A percentile compares a stretch with the other conserved stretches of the same genome.
These are phyloP conservation scores for Cataglyphis livida DNA, from an alignment of 2,888 invertebrate genomes.

Conservation along the genomic window DNA sequence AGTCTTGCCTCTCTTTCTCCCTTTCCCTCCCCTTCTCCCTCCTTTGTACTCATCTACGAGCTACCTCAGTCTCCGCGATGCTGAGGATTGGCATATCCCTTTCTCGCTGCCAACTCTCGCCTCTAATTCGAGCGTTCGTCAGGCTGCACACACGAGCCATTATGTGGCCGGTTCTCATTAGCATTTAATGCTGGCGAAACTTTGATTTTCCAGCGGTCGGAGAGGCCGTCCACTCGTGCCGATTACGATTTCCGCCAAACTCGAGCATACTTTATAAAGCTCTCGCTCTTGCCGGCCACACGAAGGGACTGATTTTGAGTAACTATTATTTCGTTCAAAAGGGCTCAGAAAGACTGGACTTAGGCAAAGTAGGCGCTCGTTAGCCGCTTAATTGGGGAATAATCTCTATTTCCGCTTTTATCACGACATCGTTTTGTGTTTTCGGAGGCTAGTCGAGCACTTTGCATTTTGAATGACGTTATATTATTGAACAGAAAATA, in stretches of 20 bases:
- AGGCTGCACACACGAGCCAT: slow-evolving; percentile 77
- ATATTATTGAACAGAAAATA: not conserved
- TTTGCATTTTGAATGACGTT: not conserved
- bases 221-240: slow-evolving; percentile 73
- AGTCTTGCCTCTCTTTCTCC: slow-evolving; percentile 25
- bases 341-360: slow-evolving; percentile 72
- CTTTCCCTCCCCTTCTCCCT: not conserved
- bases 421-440: slow-evolving; percentile 10
- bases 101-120: slow-evolving; percentile 67
- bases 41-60: slow-evolving; percentile 67
- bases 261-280: slow-evolving; percentile 66
- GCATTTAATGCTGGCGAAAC: slow-evolving; percentile 81
- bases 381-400: slow-evolving; percentile 76
- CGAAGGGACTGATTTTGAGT: slow-evolving; percentile 59
- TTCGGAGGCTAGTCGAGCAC: not conserved
- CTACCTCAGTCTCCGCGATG: slow-evolving; percentile 56
- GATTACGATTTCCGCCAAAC: slow-evolving; percentile 80
- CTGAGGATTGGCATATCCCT: slow-evolving; percentile 59
- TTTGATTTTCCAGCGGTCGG: slow-evolving; percentile 81
- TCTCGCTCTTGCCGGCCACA: slow-evolving; percentile 27
- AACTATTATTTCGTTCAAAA: slow-evolving; percentile 75
- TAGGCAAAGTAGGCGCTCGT: slow-evolving; percentile 64
- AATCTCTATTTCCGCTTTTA: slow-evolving; percentile 8
- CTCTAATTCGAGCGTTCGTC: slow-evolving; percentile 78
- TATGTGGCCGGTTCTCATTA: slow-evolving; percentile 80